Evolutionary conservation across 1,140 invertebrate species (phyloP), one percentile per base, ranked within the genome.

Genomic region (Pseudomyrmex flavicornis): DNA sequence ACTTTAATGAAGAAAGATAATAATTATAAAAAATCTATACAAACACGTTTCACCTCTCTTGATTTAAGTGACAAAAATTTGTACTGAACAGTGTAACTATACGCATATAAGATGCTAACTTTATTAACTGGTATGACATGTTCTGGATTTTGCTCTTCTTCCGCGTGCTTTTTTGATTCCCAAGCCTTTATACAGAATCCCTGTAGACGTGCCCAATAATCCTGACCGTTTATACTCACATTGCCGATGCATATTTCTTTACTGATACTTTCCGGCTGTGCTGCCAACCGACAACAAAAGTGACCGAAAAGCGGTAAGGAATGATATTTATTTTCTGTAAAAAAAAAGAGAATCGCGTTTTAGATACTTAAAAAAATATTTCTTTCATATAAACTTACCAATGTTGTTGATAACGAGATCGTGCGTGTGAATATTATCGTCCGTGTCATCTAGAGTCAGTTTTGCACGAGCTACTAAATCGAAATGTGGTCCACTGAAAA

Each of bases 211-310:
- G 91, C 91, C 92, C 93, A 94, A 83, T 86, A 93, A 65, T 90
- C 87, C 65, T 86, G 84, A 84, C 94, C 93, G 89, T 95, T 93
- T 59, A 96, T 62, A 85, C 91, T 94, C 22, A 96, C 91, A 79
- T 93, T 95, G 3, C 96, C 96, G 13, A 95, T 93, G 80, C 94
- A 94, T 56, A 95, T 91, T 74, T 96, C 95, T 84, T 95, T 94
- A 35, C 93, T 92, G 17, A 96, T 92, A 91, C 95, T 96, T 66
- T 96, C 95, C 8, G 97, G 96, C 85, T 96, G 95, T 52, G 96
- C 96, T 3, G 96, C 96, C 54, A 97, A 92, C 62, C 96, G 95
- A 92, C 96, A 97, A 88, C 97, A 97, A 90, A 97, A 97, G 89
- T 97, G 96, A 10, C 96, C 97, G 91, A 97, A 97, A 22, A 97